A percentile compares a stretch with the other conserved stretches of the same genome.
Conservation (phyloP, 1,140 invertebrate species). For the Tetramorium parvispinum region DNA sequence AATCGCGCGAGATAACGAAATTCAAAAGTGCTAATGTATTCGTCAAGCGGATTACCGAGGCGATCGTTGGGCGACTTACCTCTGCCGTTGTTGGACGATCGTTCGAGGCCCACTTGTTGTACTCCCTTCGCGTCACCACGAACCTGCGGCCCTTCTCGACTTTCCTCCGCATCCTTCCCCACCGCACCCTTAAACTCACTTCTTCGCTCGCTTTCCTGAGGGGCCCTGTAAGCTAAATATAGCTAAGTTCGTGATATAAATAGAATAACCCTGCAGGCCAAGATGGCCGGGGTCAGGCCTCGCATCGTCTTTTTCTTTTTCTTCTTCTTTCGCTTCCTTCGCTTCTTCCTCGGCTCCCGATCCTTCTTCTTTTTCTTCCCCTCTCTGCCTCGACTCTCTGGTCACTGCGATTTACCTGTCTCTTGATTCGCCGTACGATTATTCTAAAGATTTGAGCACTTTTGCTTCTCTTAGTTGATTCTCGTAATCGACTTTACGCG, state of each 20-base stretch:
- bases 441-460: conserved; percentile 63
- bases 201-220: conserved; percentile 69
- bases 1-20: conserved; percentile 53
- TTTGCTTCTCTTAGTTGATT: conserved; percentile 24
- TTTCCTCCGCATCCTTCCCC: conserved; percentile 38
- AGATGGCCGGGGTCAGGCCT: conserved; percentile 71
- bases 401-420: conserved; percentile 65
- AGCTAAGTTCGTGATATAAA: conserved; percentile 77
- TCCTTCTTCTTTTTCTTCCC: conserved; percentile 45
- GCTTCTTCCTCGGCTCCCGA: conserved; percentile 32
- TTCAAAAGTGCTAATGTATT: conserved; percentile 67
- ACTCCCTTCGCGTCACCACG: not conserved
- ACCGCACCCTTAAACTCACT: conserved; percentile 66
- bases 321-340: conserved; percentile 25
- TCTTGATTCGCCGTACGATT: conserved; percentile 33
- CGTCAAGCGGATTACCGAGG: conserved; percentile 57
- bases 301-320: conserved; percentile 44
- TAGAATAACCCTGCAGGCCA: conserved; percentile 78
- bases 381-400: conserved; percentile 20
- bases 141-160: conserved; percentile 35
- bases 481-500: conserved; percentile 57
- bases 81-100: conserved; percentile 11
- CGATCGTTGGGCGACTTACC: conserved; percentile 32
- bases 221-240: conserved; percentile 80
- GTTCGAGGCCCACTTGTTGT: conserved; percentile 29